Evolutionary conservation across 2,113 vertebrate genomes (phyloP).

Genomic region (Suncus etruscus): DNA sequence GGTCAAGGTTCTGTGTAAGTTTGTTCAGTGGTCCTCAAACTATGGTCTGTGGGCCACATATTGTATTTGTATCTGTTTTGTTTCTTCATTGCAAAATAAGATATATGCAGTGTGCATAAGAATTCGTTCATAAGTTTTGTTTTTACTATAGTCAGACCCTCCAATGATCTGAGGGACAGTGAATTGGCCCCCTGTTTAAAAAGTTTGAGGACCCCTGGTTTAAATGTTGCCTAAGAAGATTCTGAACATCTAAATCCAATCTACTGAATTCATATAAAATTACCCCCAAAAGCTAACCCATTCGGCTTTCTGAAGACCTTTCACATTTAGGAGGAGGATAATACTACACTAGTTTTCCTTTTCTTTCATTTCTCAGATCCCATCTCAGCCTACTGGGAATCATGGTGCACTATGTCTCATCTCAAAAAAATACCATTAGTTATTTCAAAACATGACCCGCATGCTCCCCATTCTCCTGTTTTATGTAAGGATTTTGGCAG

Average conservation of each 20-base stretch:
- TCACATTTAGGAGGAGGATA: neutral
- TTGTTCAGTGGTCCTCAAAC: no score
- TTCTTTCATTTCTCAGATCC: neutral
- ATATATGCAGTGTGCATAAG: no score
- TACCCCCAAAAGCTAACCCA: neutral
- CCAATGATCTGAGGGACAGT: no score
- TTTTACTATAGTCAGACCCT: no score
- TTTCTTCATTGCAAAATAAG: no score
- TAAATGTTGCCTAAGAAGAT: constrained; percentile 14
- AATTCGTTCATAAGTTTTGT: no score
- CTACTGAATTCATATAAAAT: neutral
- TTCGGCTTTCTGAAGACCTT: neutral
- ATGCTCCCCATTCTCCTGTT: constrained; percentile 47
- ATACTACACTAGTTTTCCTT: neutral
- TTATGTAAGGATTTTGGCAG: constrained; percentile 49
- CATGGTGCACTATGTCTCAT: constrained; percentile 24
- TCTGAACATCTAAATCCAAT: neutral
- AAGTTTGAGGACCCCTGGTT: no score
- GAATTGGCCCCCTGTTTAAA: no score
- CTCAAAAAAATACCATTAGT: constrained; percentile 64
- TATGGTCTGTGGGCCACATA: no score
- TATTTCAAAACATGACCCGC: constrained; percentile 67
- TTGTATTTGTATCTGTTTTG: no score
- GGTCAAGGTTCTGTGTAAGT: neutral
- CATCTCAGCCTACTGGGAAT: constrained; percentile 3